Evolutionary conservation across 2,888 invertebrate species (phyloP), one percentile per base, ranked within the genome.

Genomic region (Drosophila pegasa): DNA sequence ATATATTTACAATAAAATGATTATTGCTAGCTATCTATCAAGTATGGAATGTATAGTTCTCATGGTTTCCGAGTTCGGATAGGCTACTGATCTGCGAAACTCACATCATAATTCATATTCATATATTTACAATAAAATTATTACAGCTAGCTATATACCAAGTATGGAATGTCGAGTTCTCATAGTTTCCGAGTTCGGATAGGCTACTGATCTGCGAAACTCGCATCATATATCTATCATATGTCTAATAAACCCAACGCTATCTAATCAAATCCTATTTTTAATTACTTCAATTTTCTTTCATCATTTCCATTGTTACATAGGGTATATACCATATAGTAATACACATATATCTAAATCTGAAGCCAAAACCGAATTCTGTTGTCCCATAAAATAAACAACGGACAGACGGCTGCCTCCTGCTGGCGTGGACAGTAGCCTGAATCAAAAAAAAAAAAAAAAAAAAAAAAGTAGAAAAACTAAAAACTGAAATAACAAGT

Each of bases 311-410:
- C 20, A 8, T 33, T 1, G 12, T 12, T 29, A 6, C 9, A 22
- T 10, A 41, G 40, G 38, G 18, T 41, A 41, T 25, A 31, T 35
- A 14, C 22, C 8, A 38, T 31, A 40, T 52, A 33, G 9, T 41
- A 33, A 45, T 25, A 18, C 18, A 16, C 14, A 20, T 7, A 56
- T 50, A 16, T 29, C 18, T 10, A 43, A 27, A 40, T 40, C n/a
- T 3, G 20, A 48, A 54, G 62, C 51, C 58, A 56, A 55, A 76
- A 62, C 64, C 70, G 43, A 74, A 60, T 55, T 58, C 56, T 29
- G 41, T 29, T 70, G 47, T 48, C 43, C 62, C 61, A 78, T 77
- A 51, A 77, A 73, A 78, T 64, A 72, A 75, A 65, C 60, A 59
- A 61, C 18, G 41, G 27, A 25, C 41, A 35, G 48, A 61, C 56